Evolutionary conservation across 1,140 invertebrate species (phyloP).

Genomic region (Heliothis virescens): DNA sequence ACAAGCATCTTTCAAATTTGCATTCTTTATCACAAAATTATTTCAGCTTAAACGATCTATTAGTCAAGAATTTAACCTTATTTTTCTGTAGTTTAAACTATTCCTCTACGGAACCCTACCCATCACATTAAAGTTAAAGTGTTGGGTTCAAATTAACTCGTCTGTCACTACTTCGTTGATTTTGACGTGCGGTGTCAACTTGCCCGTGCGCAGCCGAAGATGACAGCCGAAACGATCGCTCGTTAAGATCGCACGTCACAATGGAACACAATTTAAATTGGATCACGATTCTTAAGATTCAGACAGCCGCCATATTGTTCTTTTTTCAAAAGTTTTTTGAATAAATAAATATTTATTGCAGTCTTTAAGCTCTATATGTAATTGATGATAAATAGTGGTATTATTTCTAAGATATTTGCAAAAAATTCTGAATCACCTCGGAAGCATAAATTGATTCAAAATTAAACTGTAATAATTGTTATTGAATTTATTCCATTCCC

Average conservation of each 20-base stretch:
- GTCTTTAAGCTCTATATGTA: too few relatives aligned
- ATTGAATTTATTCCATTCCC: not conserved
- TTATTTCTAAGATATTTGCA: too few relatives aligned
- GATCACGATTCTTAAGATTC: slow-evolving; percentile 53
- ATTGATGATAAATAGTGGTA: too few relatives aligned
- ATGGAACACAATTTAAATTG: slow-evolving; percentile 63
- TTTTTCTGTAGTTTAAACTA: not conserved
- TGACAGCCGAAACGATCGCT: slow-evolving; percentile 59
- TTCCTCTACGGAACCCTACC: slow-evolving; percentile 31
- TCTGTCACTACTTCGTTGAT: slow-evolving; percentile 69
- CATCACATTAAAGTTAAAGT: slow-evolving; percentile 52
- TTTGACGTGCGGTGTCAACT: slow-evolving; percentile 69
- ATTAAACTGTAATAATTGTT: not conserved
- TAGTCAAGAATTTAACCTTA: not conserved
- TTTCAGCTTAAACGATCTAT: too few relatives aligned
- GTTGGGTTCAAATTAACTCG: slow-evolving; percentile 73
- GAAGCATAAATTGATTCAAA: too few relatives aligned
- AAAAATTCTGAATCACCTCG: too few relatives aligned
- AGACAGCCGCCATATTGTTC: not conserved
- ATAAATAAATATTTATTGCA: too few relatives aligned
- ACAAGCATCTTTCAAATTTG: too few relatives aligned
- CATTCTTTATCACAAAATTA: too few relatives aligned
- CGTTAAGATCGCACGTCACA: slow-evolving; percentile 51
- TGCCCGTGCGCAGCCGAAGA: slow-evolving; percentile 53
- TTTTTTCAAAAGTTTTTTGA: too few relatives aligned